Conservation (phyloP, 1,140 invertebrate genomes). For the Yoshiicerus persimilis region DNA sequence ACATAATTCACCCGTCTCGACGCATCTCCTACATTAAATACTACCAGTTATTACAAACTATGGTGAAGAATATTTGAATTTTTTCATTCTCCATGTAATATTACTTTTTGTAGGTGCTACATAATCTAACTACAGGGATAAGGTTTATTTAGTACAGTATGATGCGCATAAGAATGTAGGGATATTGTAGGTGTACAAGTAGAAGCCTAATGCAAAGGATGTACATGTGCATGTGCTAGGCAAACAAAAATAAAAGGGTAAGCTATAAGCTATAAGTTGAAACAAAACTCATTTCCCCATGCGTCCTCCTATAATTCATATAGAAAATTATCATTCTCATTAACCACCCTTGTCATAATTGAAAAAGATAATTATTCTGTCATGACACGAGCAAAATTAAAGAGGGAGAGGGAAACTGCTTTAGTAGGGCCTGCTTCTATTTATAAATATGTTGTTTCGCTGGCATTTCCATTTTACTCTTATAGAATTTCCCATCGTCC, state of each 20-base stretch:
- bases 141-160: no score
- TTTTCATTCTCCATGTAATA: neutral
- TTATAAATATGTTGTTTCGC: no score
- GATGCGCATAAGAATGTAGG: no score
- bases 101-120: no score
- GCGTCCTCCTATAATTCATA: neutral
- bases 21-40: neutral
- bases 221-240: no score
- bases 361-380: conserved; percentile 15
- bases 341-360: conserved; percentile 20
- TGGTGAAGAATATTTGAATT: neutral
- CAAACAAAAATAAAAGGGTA: no score
- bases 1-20: neutral
- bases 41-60: neutral
- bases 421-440: neutral
- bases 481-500: no score
- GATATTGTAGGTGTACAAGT: no score
- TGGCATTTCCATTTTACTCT: no score
- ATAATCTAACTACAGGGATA: neutral
- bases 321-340: conserved; percentile 11
- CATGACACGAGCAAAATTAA: conserved; percentile 11
- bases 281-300: neutral
- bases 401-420: neutral
- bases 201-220: no score
- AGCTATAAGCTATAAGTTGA: neutral